Evolutionary conservation across 2,113 vertebrate species (phyloP).

Genomic region (Phylloscopus trochiloides): DNA sequence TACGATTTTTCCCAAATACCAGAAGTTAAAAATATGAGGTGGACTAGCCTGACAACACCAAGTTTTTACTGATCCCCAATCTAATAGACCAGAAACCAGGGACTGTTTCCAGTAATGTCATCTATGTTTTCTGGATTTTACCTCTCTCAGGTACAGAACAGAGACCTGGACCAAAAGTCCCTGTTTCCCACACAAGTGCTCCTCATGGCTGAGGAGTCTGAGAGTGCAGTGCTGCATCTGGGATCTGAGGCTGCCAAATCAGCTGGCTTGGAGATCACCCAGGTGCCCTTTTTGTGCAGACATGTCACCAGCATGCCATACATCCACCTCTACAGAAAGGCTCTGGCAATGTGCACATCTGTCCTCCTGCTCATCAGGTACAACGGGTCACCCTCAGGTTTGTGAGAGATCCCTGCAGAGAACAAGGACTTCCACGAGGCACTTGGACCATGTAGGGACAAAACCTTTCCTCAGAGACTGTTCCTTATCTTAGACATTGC

Average conservation of each 20-base stretch:
- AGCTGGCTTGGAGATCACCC: neutral
- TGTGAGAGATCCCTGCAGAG: neutral
- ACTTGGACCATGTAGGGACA: neutral
- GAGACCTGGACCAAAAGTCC: neutral
- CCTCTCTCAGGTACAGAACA: neutral
- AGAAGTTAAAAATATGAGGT: neutral
- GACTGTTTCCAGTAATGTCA: neutral
- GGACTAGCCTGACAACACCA: neutral
- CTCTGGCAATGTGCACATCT: neutral
- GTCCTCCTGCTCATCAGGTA: rapidly evolving
- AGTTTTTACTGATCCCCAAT: neutral
- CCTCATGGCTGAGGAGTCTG: too few species aligned
- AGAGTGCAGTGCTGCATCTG: neutral
- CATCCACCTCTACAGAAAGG: neutral
- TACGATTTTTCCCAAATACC: neutral
- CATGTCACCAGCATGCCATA: neutral
- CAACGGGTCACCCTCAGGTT: rapidly evolving
- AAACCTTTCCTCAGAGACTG: neutral
- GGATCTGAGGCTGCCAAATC: neutral
- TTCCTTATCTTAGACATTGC: neutral
- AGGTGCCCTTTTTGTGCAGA: neutral
- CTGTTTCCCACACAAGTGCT: neutral
- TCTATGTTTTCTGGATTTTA: neutral
- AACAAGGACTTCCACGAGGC: neutral
- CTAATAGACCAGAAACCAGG: neutral